Percentiles rank a stretch among this genome's conserved stretches.
phyloP scores from a whole-genome alignment of 2,797 vertebrate species.

The Loriculus beryllinus region DNA sequence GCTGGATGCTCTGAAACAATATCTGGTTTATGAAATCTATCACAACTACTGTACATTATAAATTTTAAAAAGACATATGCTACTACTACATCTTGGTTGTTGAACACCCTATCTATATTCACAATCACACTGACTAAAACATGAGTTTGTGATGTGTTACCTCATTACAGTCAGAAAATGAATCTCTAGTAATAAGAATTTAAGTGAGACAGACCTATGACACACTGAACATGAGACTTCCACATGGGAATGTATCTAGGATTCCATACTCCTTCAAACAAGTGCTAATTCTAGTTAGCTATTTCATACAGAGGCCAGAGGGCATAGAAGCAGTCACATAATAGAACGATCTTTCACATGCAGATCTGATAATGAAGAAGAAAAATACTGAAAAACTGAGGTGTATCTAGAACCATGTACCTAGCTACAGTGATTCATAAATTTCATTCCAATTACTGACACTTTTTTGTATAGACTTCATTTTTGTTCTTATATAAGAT shows the following conservation, averaged over 20 bases:
- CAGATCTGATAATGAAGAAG: neutral
- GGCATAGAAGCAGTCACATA: neutral
- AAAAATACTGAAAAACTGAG: neutral
- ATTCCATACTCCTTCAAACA: neutral
- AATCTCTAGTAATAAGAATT: slow-evolving; percentile 20
- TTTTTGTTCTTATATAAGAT: neutral
- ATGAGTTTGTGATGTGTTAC: slow-evolving; percentile 61
- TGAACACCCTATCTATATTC: slow-evolving; percentile 33
- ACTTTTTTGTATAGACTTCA: neutral
- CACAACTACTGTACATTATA: neutral
- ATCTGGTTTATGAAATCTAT: neutral
- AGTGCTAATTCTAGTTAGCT: neutral
- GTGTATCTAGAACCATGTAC: neutral
- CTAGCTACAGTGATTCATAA: neutral
- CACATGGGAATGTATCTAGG: neutral
- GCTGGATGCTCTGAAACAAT: neutral
- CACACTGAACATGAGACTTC: neutral
- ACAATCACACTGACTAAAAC: slow-evolving; percentile 63
- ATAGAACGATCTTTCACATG: neutral
- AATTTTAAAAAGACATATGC: neutral
- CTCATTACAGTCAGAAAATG: slow-evolving; percentile 38
- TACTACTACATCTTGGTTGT: slow-evolving; percentile 28
- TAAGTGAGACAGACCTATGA: slow-evolving; percentile 32
- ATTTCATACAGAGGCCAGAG: neutral
- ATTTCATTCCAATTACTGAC: neutral